Base-by-base conservation (phyloP, 2,113 vertebrate species). In the Montifringilla adamsi region DNA sequence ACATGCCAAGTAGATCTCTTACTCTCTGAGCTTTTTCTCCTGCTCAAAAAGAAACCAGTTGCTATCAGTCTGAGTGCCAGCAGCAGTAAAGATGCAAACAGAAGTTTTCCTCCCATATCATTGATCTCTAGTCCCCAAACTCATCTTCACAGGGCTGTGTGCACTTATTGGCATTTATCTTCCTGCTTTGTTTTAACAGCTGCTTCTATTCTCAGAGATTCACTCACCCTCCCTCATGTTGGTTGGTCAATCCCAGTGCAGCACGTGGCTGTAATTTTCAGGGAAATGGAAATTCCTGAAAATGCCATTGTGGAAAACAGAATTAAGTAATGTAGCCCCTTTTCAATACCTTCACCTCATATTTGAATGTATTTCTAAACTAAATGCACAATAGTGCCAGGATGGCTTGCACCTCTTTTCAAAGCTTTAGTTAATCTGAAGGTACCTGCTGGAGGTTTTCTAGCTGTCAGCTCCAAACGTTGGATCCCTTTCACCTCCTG, bases 251-350 rank as follows among this genome's bases (percentile, higher is more conserved):
- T 46, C 43, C 23, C 4, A 1, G 14, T 5, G 28, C 5, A 4
- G 37, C 58, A 73, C 0, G 0, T 68, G 50, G 59, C n/a, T 0
- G 0, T 31, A 52, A 74, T 22, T 96, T 90, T 87, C 47, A 83
- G 35, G 18, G 43, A 74, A 90, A 66, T 37, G 11, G 62, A 73
- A 37, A 55, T 83, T 69, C 43, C 59, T 62, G 27, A 80, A 85
- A 95, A 73, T 75, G 35, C 27, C 39, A 63, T 21, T 73, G 35
- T 60, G 44, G 30, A 43, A 79, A 87, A 74, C 6, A 75, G 22
- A 84, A 62, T 66, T 66, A 73, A 90, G 31, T 59, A 49, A 62
- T 24, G 28, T 2, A 69, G 7, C 17, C 11, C 55, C 33, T 68
- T 89, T 49, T 58, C 15, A 76, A 93, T 89, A 79, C 5, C 0